Evolutionary conservation across 2,113 vertebrate species (phyloP), one percentile per base, ranked within the genome.

Genomic region (Empidonax traillii): DNA sequence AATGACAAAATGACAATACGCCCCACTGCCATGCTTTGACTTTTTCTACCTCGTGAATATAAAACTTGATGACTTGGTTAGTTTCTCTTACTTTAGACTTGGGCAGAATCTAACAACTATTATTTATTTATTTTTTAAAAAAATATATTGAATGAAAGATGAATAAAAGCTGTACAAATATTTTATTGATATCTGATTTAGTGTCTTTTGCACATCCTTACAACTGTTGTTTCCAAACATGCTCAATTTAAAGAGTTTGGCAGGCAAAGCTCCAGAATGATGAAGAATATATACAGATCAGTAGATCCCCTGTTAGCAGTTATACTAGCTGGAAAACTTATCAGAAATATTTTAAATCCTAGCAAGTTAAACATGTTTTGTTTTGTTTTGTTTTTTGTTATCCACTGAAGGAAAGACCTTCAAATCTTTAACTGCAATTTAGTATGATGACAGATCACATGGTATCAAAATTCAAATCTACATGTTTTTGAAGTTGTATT

Each of bases 1-100:
- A 98, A 98, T 97, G 98, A 98, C 96, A 97, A 96, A 95, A 98
- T 98, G 98, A 98, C 89, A 94, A 80, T 87, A 97, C 55, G 78
- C 94, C 95, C 97, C 97, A 91, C 96, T 94, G 98, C 97, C 98
- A 98, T 98, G 98, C 98, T 96, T 87, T 75, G 39, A 94, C 82
- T 77, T 77, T 37, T 84, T 97, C 96, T 95, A 76, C 71, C 83
- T 96, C 90, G 66, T 39, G 39, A 91, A 94, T 52, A 76, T 13
- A 51, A 91, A 83, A 67, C 67, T 44, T 21, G 22, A 92, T 52
- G 77, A 25, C 74, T 66, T 85, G 21, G 68, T 91, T 81, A 68
- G 44, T 63, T 93, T 62, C 74, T 61, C 71, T 84, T 52, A 33
- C 49, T 88, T 87, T 78, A 91, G 58, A 80, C 69, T 73, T 43